Evolutionary conservation across 2,797 vertebrate genomes (phyloP), one percentile per base, ranked within the genome.

Genomic region (Rhodeus uyekii): DNA sequence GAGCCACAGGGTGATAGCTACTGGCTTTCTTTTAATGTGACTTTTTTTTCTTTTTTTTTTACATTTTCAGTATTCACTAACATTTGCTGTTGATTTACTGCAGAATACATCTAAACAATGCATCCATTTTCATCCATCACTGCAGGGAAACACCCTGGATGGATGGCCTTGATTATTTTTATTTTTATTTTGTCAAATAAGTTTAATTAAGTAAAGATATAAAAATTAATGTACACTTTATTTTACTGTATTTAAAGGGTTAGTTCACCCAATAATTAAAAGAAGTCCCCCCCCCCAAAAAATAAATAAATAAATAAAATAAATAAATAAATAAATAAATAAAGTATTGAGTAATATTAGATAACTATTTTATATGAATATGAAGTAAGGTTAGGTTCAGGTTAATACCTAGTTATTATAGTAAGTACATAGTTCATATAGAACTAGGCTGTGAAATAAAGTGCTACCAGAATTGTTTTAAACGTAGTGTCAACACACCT

Each of bases 401-500:
- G 8, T 69, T 46, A 69, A n/a, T 53, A n/a, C 18, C 53, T 34
- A 50, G 71, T 55, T 58, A 27, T 75, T 60, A n/a, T 34, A 38
- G 9, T 63, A 61, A 44, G 19, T 32, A 14, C 16, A 60, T 1
- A 12, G 22, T n/a, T n/a, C 14, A 8, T 12, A 6, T 24, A 39
- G 36, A 32, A 48, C 18, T 3, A 18, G 34, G 38, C 72, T 58
- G n/a, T 39, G 6, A 74, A 16, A 18, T 27, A n/a, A 46, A 61
- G 32, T 34, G 19, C 42, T 36, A 18, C 27, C 39, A 24, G 12
- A 50, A 67, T 67, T 50, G 22, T 68, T 67, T 74, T 9, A 36
- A 53, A 65, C 46, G 65, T 48, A 67, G 50, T 67, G 68, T 80
- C 63, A 73, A 53, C 78, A 32, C 61, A 9, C 55, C 65, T 72